These are phyloP conservation scores for Cyaniris semiargus DNA, from an alignment of 2,888 invertebrate species.

Conservation along the genomic window DNA sequence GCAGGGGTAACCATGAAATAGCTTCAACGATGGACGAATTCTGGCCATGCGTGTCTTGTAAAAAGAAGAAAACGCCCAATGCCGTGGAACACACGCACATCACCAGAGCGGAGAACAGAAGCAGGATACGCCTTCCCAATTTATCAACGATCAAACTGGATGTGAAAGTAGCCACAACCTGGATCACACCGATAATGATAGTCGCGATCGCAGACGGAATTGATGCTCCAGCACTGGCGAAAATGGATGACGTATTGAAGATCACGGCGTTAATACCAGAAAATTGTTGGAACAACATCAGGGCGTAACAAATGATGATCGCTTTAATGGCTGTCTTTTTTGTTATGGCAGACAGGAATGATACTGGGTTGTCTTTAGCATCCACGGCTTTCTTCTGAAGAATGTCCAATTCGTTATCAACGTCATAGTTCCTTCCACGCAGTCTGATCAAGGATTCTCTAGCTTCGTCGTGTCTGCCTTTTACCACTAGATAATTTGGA, in stretches of 20 bases:
- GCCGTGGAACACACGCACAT: constrained; percentile 86
- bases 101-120: constrained; percentile 85
- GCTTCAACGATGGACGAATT: constrained; percentile 64
- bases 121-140: constrained; percentile 87
- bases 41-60: constrained; percentile 58
- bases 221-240: constrained; percentile 82
- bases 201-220: constrained; percentile 83
- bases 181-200: constrained; percentile 91
- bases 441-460: constrained; percentile 84
- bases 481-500: constrained; percentile 86
- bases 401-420: constrained; percentile 82
- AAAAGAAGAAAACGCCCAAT: constrained; percentile 86
- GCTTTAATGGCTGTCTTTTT: constrained; percentile 84
- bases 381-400: constrained; percentile 80
- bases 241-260: constrained; percentile 89
- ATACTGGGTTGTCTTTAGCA: constrained; percentile 73
- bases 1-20: constrained; percentile 87
- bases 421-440: constrained; percentile 86
- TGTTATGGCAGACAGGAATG: constrained; percentile 79
- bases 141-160: constrained; percentile 90
- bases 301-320: constrained; percentile 85
- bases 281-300: constrained; percentile 95
- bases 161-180: constrained; percentile 87
- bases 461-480: constrained; percentile 84
- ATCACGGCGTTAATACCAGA: constrained; percentile 92